A percentile compares a stretch with the other conserved stretches of the same genome.
Evolutionary conservation across 2,797 vertebrate species (phyloP).

Genomic region (Chloroceryle amazona): DNA sequence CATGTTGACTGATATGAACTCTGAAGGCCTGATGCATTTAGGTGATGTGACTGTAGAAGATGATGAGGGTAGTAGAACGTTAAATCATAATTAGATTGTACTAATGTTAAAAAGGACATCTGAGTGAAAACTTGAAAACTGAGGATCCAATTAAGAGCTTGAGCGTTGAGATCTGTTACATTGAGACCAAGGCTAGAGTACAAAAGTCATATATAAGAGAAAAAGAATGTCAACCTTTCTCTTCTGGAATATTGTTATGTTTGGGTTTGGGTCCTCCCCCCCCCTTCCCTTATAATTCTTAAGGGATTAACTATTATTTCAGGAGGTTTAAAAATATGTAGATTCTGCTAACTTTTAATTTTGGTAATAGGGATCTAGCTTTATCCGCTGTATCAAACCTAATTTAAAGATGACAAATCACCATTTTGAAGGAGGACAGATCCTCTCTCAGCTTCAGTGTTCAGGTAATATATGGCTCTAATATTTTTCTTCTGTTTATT

Average conservation of each 20-base stretch:
- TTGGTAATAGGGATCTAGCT: constrained; percentile 92
- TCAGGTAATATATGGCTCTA: constrained; percentile 84
- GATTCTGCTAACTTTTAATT: constrained; percentile 21
- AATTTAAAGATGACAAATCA: constrained; percentile 98
- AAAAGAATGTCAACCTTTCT: background rate
- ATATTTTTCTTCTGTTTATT: background rate
- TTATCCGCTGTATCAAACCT: constrained; percentile 97
- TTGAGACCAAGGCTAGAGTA: background rate
- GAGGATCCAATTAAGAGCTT: background rate
- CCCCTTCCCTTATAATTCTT: background rate
- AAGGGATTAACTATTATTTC: background rate
- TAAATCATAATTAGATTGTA: background rate
- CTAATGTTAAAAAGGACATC: background rate
- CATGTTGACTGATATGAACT: background rate
- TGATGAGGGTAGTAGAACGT: background rate
- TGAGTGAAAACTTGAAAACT: background rate
- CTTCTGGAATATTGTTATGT: background rate
- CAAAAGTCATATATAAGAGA: background rate
- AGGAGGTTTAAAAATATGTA: background rate
- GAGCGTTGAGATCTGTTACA: background rate
- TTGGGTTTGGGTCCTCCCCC: no score
- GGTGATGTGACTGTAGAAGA: background rate
- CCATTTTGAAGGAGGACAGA: constrained; percentile 95
- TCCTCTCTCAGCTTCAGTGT: constrained; percentile 97
- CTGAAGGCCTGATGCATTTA: background rate